phyloP scores from a whole-genome alignment of 1,140 invertebrate genomes.

The Drosophila cardini region DNA sequence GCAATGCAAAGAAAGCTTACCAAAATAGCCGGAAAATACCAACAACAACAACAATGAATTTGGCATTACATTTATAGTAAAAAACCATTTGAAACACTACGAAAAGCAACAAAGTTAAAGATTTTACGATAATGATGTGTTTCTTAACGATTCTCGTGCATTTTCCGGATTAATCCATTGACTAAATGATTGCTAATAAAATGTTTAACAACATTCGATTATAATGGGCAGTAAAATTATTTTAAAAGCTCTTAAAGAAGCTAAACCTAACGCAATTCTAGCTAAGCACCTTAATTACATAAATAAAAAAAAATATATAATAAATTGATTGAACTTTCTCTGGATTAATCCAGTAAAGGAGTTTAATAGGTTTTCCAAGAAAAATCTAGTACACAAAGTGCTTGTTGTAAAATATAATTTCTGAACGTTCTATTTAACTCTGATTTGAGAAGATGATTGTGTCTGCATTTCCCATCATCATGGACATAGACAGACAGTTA shows the following conservation, averaged over 20 bases:
- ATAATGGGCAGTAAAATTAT: too few relatives aligned
- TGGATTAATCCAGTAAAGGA: not conserved
- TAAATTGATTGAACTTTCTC: not conserved
- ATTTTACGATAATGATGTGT: too few relatives aligned
- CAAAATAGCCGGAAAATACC: constrained; percentile 13
- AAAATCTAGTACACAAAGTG: constrained; percentile 3
- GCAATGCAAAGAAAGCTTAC: not conserved
- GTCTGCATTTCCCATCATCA: constrained; percentile 43
- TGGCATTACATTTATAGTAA: constrained; percentile 1
- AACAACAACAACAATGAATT: constrained; percentile 18
- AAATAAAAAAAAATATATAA: too few relatives aligned
- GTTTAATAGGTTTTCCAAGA: not conserved
- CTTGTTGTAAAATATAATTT: constrained; percentile 10
- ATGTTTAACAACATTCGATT: too few relatives aligned
- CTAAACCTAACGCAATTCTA: too few relatives aligned
- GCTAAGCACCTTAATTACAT: too few relatives aligned
- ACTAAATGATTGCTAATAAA: too few relatives aligned
- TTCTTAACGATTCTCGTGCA: too few relatives aligned
- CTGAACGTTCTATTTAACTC: constrained; percentile 20
- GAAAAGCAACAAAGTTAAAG: too few relatives aligned
- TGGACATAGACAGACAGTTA: constrained; percentile 41
- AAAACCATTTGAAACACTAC: not conserved
- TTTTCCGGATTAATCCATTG: too few relatives aligned
- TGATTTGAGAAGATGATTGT: constrained; percentile 22
- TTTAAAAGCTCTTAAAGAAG: too few relatives aligned